phyloP scores from a whole-genome alignment of 2,888 invertebrate species.

The Spodoptera littoralis region DNA sequence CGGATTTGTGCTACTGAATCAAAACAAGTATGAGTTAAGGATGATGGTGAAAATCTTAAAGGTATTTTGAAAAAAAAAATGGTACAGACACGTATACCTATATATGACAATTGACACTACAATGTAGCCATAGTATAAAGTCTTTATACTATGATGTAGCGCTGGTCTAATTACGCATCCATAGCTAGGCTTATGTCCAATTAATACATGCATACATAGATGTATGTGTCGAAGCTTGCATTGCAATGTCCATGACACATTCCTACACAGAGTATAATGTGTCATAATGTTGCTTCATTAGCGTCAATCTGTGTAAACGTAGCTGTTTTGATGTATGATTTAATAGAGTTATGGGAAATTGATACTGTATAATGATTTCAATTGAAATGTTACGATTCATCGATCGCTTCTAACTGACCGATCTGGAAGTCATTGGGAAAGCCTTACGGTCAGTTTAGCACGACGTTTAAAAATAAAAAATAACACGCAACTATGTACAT shows the following conservation, averaged over 20 bases:
- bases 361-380: too few species aligned
- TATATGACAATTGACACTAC: neutral
- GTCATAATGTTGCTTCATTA: constrained; percentile 70
- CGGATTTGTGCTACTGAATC: constrained; percentile 33
- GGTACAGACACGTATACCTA: neutral
- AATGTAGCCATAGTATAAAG: too few species aligned
- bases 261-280: constrained; percentile 47
- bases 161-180: constrained; percentile 22
- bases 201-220: constrained; percentile 5
- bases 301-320: constrained; percentile 43
- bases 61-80: neutral
- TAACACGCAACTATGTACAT: too few species aligned
- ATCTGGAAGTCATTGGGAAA: too few species aligned
- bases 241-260: constrained; percentile 60
- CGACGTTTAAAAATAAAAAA: too few species aligned
- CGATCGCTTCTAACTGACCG: too few species aligned
- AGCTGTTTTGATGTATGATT: neutral
- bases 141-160: too few species aligned
- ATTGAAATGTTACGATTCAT: too few species aligned
- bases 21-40: neutral
- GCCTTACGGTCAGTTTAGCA: too few species aligned
- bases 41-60: neutral
- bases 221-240: constrained; percentile 47
- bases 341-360: neutral
- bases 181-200: constrained; percentile 28